Evolutionary conservation across 2,113 vertebrate genomes (phyloP), one percentile per base, ranked within the genome.

Genomic region (Cyprinus carpio): DNA sequence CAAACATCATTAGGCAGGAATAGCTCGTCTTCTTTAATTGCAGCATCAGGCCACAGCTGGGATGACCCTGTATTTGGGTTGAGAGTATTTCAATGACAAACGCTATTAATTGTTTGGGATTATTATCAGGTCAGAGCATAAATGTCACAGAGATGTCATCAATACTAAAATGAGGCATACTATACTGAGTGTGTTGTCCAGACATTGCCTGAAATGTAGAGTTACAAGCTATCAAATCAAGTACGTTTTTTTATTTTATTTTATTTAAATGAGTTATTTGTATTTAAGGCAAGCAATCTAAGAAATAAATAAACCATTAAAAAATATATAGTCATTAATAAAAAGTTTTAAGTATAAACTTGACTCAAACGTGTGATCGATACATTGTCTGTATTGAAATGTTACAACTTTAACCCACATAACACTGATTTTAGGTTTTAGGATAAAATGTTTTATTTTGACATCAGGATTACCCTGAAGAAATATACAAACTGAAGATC

Each of bases 1-100:
- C 77, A 69, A 75, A 76, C 62, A 54, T 82, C 8, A 54, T 87
- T 81, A 87, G 56, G 31, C 78, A 78, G 77, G 78, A 60, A 82
- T 40, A 71, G 27, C 81, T 25, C 71, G 58, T 74, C 76, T 83
- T 60, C 78, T 83, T 46, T 82, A 86, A 83, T 43, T 69, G 62
- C 86, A 85, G 60, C 72, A 74, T 65, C 88, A 81, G 29, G 72
- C 60, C 29, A 20, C 74, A 15, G 40, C 5, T 15, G 13, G 13
- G 18, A 25, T 46, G 34, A 60, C 83, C 16, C 51, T 83, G 29
- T n/a, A 40, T 46, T 54, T 27, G 27, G 16, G 40, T 56, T 64
- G 18, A 65, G 9, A 80, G 60, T 37, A 34, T 85, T 40, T 79
- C 46, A 79, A 46, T 34, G 9, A 58, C 49, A 69, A 67, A 10